phyloP scores from a whole-genome alignment of 2,888 invertebrate species.

The Philopedon plagiatum region DNA sequence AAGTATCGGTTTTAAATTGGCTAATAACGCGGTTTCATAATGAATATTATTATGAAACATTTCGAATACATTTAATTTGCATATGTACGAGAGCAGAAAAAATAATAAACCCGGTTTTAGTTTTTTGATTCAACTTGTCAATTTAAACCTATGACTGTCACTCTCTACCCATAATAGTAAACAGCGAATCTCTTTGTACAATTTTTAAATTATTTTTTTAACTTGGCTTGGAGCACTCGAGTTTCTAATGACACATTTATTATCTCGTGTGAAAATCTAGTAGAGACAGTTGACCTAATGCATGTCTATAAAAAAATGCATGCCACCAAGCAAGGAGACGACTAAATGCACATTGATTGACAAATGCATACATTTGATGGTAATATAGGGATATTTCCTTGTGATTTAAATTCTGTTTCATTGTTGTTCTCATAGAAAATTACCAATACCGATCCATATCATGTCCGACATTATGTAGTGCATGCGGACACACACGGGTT shows the following conservation, averaged over 20 bases:
- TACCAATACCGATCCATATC: constrained; percentile 13
- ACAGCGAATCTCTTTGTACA: too few species aligned
- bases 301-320: background rate
- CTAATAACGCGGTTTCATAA: too few species aligned
- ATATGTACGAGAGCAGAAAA: too few species aligned
- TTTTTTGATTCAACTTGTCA: too few species aligned
- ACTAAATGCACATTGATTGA: constrained; percentile 16
- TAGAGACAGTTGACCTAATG: constrained; percentile 3
- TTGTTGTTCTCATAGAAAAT: constrained; percentile 20
- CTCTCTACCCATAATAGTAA: too few species aligned
- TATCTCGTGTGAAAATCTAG: constrained; percentile 15
- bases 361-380: constrained; percentile 16
- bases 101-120: too few species aligned
- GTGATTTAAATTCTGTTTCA: constrained; percentile 8
- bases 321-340: constrained; percentile 1
- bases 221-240: background rate
- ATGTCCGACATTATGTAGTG: constrained; percentile 6
- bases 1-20: too few species aligned
- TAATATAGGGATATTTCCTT: constrained; percentile 14
- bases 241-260: background rate
- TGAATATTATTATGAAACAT: too few species aligned
- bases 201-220: too few species aligned
- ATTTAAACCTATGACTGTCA: too few species aligned
- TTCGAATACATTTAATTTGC: too few species aligned
- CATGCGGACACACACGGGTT: constrained; percentile 5